Base-by-base conservation (phyloP, 2,888 invertebrate species). In the Drosophila putrida region DNA sequence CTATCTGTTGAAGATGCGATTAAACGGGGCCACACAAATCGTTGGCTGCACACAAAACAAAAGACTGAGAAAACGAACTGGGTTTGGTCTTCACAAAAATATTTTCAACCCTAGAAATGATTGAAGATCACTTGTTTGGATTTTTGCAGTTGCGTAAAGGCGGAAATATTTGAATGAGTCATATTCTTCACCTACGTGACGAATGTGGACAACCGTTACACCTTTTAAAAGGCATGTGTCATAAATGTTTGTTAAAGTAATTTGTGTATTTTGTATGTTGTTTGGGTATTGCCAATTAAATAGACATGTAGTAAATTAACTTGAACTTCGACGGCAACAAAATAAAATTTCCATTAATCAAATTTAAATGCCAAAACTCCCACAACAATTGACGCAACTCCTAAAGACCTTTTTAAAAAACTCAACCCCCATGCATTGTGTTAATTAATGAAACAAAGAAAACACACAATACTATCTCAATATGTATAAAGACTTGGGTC, bases 131-230 rank as follows among this genome's bases (percentile, higher is more conserved):
- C 41, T 31, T 15, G 4, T 15, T 39, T 25, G 2, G 39, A 43
- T 31, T 33, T 36, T 36, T 38, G 6, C n/a, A n/a, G 9, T 36
- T 46, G 28, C 25, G 28, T 46, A 10, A 4, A 41, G 6, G 31
- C 46, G 15, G 27, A 49, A 51, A 44, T 38, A 27, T 3, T 15
- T 27, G 6, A 9, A 63, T 78, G 78, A 75, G 50, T 83, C 88
- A 88, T 74, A 62, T 59, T 51, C 64, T 72, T 73, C 82, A 82
- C 73, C 67, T 71, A 78, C 78, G 81, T 80, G 62, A 41, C 39
- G 49, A 10, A 28, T 33, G 27, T 28, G n/a, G 41, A 50, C 49
- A 71, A 58, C 38, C 41, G 73, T 72, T 72, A 59, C 75, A 78
- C 78, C 78, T 72, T 35, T 73, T 60, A 31, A 60, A 35, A 70